A percentile compares a stretch with the other conserved stretches of the same genome.
Conservation (phyloP, 2,888 invertebrate genomes). For the Endomychus coccineus region DNA sequence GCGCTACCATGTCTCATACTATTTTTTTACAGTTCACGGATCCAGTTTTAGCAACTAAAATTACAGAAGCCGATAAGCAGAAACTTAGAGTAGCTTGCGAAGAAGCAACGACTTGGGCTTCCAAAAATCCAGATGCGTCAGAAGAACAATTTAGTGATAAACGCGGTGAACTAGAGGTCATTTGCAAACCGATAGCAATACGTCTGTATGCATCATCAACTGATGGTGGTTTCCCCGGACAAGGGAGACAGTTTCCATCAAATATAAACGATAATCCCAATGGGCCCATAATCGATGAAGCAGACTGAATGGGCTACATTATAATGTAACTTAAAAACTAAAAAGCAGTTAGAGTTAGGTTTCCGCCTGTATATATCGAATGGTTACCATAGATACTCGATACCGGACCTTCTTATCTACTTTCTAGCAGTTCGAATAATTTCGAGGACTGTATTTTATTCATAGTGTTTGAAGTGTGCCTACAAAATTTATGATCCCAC, state of each 20-base stretch:
- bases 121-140: constrained; percentile 50
- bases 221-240: constrained; percentile 8
- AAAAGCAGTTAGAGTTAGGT: too few relatives aligned
- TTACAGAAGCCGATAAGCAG: constrained; percentile 47
- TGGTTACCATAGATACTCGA: too few relatives aligned
- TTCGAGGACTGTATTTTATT: too few relatives aligned
- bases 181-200: constrained; percentile 51
- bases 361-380: too few relatives aligned
- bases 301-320: constrained; percentile 28
- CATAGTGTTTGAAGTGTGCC: too few relatives aligned
- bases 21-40: constrained; percentile 28
- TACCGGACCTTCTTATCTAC: too few relatives aligned
- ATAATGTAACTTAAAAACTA: too few relatives aligned
- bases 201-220: constrained; percentile 26
- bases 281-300: constrained; percentile 34
- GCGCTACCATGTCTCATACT: too few relatives aligned
- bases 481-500: too few relatives aligned
- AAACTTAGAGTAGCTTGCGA: constrained; percentile 46
- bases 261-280: constrained; percentile 15
- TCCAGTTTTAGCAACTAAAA: constrained; percentile 44
- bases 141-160: constrained; percentile 55
- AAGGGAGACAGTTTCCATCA: constrained; percentile 27
- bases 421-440: too few relatives aligned
- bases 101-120: constrained; percentile 60
- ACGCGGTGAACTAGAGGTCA: constrained; percentile 52